These are phyloP conservation scores for Eudasyphora cyanicolor DNA, from an alignment of 2,888 invertebrate species.

Conservation along the genomic window DNA sequence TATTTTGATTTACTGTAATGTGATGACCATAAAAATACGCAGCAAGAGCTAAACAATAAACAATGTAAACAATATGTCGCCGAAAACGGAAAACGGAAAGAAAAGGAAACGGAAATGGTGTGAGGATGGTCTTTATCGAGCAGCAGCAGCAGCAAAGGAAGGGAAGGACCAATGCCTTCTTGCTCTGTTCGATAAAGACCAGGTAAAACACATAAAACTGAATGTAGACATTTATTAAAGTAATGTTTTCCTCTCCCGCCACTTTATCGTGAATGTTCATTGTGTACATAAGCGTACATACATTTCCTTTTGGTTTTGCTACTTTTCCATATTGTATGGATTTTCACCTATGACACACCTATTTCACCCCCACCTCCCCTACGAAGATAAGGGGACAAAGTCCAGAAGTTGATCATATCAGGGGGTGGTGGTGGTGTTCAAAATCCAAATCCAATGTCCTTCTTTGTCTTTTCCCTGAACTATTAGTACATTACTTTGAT, in stretches of 20 bases:
- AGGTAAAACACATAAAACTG: slow-evolving; percentile 12
- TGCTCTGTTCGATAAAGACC: background rate
- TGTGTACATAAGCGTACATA: background rate
- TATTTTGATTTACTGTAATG: slow-evolving; percentile 32
- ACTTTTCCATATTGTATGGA: slow-evolving; percentile 18
- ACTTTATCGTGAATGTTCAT: background rate
- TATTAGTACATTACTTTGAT: slow-evolving; percentile 5
- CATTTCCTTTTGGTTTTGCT: background rate
- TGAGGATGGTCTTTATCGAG: background rate
- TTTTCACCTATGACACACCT: slow-evolving; percentile 25
- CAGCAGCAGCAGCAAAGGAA: background rate
- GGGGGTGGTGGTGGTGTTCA: background rate
- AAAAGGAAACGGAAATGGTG: background rate
- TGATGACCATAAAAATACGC: slow-evolving; percentile 1
- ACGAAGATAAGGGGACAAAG: background rate
- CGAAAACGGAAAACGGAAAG: background rate
- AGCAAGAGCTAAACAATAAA: background rate
- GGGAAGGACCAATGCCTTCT: background rate
- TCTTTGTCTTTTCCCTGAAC: background rate
- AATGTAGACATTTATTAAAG: slow-evolving; percentile 36
- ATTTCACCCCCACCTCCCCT: no score
- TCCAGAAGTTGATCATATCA: background rate
- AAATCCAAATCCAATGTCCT: background rate
- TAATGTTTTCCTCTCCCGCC: background rate
- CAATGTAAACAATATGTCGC: background rate